Evolutionary conservation across 2,113 vertebrate species (phyloP), one percentile per base, ranked within the genome.

Genomic region (Diglossa brunneiventris): DNA sequence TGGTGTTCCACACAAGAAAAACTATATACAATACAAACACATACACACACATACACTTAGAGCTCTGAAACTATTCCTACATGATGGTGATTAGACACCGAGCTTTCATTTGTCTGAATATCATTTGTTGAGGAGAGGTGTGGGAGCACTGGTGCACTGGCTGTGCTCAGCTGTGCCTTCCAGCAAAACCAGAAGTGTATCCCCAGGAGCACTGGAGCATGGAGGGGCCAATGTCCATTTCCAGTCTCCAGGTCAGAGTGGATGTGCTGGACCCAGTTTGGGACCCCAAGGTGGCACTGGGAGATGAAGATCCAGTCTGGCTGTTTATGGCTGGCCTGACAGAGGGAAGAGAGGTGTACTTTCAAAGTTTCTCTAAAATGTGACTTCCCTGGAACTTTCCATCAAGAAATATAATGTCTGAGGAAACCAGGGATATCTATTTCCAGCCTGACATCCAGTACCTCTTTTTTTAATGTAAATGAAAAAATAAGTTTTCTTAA

Each of bases 181-280:
- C 1, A 2, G 37, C 46, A 50, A 49, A 75, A 33, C 3, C 0
- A 23, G 0, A 28, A 49, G 13, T 0, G 0, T 4, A 44, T n/a
- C 35, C 50, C 0, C 0, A 78, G 66, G 55, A 63, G 46, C 44
- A 37, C 63, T 12, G 11, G 24, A 39, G 28, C 53, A 59, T 13
- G 3, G 24, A 55, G 13, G 6, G 18, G 6, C 6, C 73, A 42
- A 9, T 6, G 21, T 8, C 14, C 11, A 15, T 46, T 62, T 85
- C 74, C 70, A 67, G 47, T 15, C 24, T 70, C 61, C 42, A 20
- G 0, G 0, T n/a, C 50, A 85, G 3, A 72, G 24, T 2, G 2
- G 2, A 0, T 10, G 21, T 24, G 70, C 52, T 68, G 52, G 52
- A 88, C 9, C 16, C 39, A 63, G 7, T 68, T 2, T 52, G 53